Conservation (phyloP, 2,888 invertebrate species). For the Eutolmus rufibarbis region DNA sequence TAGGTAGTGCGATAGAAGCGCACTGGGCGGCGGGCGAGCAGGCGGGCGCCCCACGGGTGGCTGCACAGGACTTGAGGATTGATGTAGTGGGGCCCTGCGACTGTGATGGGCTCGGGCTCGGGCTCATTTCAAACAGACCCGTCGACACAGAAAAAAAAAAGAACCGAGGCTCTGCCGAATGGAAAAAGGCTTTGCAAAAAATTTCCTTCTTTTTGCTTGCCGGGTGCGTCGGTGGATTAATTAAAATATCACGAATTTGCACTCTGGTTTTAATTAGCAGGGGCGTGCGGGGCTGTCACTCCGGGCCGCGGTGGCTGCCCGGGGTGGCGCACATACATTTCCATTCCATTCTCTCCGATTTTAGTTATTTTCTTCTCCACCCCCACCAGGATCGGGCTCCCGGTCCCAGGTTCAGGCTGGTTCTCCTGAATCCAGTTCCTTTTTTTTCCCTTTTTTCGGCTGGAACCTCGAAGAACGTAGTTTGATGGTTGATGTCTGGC, state of each 20-base stretch:
- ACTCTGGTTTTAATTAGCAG: conserved; percentile 42
- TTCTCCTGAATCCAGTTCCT: not conserved
- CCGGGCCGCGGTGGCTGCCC: not conserved
- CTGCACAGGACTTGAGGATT: conserved; percentile 36
- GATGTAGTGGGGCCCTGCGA: conserved; percentile 8
- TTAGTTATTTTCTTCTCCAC: conserved; percentile 39
- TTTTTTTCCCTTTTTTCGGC: conserved; percentile 4
- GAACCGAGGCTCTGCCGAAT: not conserved
- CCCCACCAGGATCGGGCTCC: not conserved
- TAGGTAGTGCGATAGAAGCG: conserved; percentile 19
- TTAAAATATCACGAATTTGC: conserved; percentile 43
- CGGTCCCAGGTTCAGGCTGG: not conserved
- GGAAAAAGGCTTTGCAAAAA: conserved; percentile 22
- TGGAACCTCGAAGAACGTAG: conserved; percentile 33
- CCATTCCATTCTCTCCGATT: conserved; percentile 29
- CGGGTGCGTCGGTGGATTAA: conserved; percentile 41
- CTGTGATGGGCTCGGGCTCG: conserved; percentile 33
- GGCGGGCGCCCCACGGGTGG: conserved; percentile 17
- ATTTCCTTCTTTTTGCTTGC: conserved; percentile 36
- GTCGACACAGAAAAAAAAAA: conserved; percentile 34
- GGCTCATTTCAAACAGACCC: conserved; percentile 26
- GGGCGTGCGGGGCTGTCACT: conserved; percentile 35
- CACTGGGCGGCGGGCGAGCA: not conserved
- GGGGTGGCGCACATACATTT: conserved; percentile 25
- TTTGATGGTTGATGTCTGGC: conserved; percentile 42